Percentiles rank a stretch among this genome's conserved stretches.
Conservation (phyloP, 1,140 invertebrate species). For the Pararge aegeria region DNA sequence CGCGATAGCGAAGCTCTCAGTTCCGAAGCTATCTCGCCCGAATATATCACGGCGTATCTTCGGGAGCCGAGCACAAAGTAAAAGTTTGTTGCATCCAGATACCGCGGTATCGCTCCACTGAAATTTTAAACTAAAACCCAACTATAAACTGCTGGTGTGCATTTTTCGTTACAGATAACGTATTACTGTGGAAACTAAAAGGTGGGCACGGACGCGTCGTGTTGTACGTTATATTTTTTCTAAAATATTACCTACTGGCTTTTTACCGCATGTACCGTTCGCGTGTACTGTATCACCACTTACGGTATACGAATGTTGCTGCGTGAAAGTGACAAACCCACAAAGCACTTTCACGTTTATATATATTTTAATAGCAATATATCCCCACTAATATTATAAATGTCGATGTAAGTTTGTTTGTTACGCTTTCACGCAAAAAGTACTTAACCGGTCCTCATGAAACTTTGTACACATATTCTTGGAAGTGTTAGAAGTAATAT, state of each 20-base stretch:
- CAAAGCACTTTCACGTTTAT: no score
- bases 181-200: slow-evolving; percentile 1
- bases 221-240: neutral
- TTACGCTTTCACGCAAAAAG: no score
- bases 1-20: slow-evolving; percentile 18
- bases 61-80: slow-evolving; percentile 29
- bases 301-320: no score
- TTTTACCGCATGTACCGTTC: no score
- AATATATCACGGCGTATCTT: slow-evolving; percentile 33
- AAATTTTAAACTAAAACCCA: slow-evolving; percentile 36
- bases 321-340: no score
- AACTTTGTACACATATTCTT: no score
- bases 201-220: neutral
- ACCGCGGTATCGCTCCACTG: slow-evolving; percentile 26
- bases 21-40: slow-evolving; percentile 26
- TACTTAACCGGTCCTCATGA: no score
- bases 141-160: slow-evolving; percentile 27
- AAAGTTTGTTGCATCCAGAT: slow-evolving; percentile 30
- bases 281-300: no score
- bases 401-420: no score
- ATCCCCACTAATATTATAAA: no score
- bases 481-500: no score
- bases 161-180: slow-evolving; percentile 23
- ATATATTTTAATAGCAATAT: no score
- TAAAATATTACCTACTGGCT: neutral